Evolutionary conservation across 1,140 invertebrate genomes (phyloP), one percentile per base, ranked within the genome.

Genomic region (Drosophila virilis): DNA sequence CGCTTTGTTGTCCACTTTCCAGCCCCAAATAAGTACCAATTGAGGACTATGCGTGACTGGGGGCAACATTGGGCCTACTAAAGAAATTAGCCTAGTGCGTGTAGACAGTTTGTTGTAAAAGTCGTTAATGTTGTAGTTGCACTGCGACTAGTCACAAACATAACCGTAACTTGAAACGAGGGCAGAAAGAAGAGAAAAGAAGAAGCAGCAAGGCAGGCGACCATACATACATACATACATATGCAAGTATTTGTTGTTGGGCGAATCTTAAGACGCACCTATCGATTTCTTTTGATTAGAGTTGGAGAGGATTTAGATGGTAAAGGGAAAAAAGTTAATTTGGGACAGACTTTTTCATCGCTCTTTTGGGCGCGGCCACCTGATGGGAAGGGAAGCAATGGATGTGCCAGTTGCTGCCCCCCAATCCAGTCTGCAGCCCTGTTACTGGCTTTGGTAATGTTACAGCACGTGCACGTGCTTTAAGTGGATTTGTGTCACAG

Each of bases 391-490:
- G 45, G 17, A 22, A 28, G 22, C 2, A 28, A 28, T 28, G 22
- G 22, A 28, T 28, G 22, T 5, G 22, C 22, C 22, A 28, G 22
- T 22, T 22, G 22, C 22, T 22, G 22, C 22, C 38, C 0, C 38
- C 12, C 38, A 40, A 10, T 40, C 5, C 22, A 48, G 12, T 0
- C 8, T 48, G 22, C 46, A 22, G 46, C 17, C 10, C 45, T 76
- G 73, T 72, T 54, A 62, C 15, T 64, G 67, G 22, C 69, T 35
- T 65, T 48, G 43, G 52, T 60, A 45, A 46, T 74, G 71, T 74
- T 69, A 50, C 62, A 43, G 61, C 76, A 82, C 76, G 75, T 81
- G 81, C 80, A 85, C 81, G 82, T 86, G 82, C 67, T 15, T 15
- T 52, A 55, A 86, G 74, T 81, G 71, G 70, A 80, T 80, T 65